Evolutionary conservation across 1,140 invertebrate genomes (phyloP).

Genomic region (Grapholita molesta): DNA sequence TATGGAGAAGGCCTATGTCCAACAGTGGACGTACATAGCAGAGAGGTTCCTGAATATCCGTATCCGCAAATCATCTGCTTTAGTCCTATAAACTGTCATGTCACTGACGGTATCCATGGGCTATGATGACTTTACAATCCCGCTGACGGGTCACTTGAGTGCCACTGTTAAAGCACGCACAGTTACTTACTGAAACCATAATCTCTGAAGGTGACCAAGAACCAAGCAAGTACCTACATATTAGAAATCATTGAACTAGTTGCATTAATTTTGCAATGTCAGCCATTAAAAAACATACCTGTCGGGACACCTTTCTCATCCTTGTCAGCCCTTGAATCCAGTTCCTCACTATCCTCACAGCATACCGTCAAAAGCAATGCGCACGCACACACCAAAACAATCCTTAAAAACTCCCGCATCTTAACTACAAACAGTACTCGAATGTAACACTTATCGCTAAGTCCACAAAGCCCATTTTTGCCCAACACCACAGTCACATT

Average conservation of each 20-base stretch:
- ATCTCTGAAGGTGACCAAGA: neutral
- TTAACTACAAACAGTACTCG: slow-evolving; percentile 47
- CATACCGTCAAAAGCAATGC: slow-evolving; percentile 47
- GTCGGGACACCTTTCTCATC: slow-evolving; percentile 46
- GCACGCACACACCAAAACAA: slow-evolving; percentile 59
- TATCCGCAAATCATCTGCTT: neutral
- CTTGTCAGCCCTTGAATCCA: slow-evolving; percentile 41
- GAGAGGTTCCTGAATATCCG: neutral
- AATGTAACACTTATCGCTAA: slow-evolving; percentile 22
- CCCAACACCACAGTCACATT: slow-evolving; percentile 64
- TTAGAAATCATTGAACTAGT: neutral
- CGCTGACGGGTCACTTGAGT: neutral
- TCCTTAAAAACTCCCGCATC: slow-evolving; percentile 64
- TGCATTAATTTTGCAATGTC: neutral
- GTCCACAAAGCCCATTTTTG: slow-evolving; percentile 57
- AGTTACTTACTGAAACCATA: neutral
- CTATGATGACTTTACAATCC: neutral
- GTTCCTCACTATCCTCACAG: slow-evolving; percentile 47
- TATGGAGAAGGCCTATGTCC: too few relatives aligned
- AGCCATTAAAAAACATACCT: slow-evolving; percentile 37
- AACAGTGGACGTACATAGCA: too few relatives aligned
- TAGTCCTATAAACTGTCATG: too few relatives aligned
- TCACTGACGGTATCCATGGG: neutral
- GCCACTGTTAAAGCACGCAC: neutral
- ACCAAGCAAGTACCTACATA: neutral